Evolutionary conservation across 2,113 vertebrate genomes (phyloP), one percentile per base, ranked within the genome.

Genomic region (Antechinus stuartii): DNA sequence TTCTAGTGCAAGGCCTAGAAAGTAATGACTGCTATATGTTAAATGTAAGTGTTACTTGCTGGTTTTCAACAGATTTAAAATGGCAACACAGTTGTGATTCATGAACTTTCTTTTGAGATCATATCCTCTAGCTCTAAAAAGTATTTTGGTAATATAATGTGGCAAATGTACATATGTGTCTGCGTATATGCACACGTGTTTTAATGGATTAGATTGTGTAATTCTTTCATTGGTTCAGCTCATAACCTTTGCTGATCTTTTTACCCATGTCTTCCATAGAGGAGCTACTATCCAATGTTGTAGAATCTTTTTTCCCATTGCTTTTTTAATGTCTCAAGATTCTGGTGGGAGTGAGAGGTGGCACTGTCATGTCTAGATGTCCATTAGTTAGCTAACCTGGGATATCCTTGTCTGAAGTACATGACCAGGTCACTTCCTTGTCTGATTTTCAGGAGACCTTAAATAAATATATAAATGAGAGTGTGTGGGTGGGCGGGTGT

Each of bases 1-100:
- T 99, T 94, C 98, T 99, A 61, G 98, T 99, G 23, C 99, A 99
- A 95, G 99, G 99, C 35, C 98, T 99, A 98, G 99, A 99, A 98
- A 99, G 99, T 98, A 99, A 98, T 0, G 99, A 99, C 23, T 10
- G 98, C 16, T 98, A 97, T 95, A 99, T 99, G 97, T 97, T 99
- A 96, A 99, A 99, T 95, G 99, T 99, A 98, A 99, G 99, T 98
- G 93, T 93, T 97, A 26, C 0, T 0, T 52, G 46, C 26, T 91
- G 24, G 90, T 96, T 97, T 94, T 95, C 42, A 91, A 35, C 90
- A 47, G 92, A 54, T 90, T 14, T 94, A 55, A 93, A 16, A 52
- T 92, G 46, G 8, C 57, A 42, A 8, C 19, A 42, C 35, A 84
- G 8, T 84, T 42, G 35, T 84, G 68, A 84, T 42, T 84, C 68